These are phyloP conservation scores for Augochlorella aurata DNA, from an alignment of 2,888 invertebrate genomes.

Conservation along the genomic window DNA sequence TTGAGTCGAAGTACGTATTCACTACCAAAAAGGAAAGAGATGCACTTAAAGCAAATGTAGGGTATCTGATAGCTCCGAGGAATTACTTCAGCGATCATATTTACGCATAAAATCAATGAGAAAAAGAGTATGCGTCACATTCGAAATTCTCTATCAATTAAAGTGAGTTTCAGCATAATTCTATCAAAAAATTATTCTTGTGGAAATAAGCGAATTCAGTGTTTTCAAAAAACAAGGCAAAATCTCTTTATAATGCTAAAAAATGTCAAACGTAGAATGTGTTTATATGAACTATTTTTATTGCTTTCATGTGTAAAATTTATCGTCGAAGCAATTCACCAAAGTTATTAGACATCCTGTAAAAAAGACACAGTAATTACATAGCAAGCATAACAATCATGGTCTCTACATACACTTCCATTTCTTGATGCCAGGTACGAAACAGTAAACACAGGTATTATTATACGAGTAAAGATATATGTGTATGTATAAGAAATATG, in stretches of 20 bases:
- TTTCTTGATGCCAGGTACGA: conserved; percentile 23
- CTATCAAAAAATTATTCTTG: neutral
- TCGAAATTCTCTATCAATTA: neutral
- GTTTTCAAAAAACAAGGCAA: neutral
- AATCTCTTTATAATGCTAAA: neutral
- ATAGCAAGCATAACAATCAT: conserved; percentile 46
- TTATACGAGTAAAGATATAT: conserved; percentile 18
- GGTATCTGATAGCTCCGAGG: neutral
- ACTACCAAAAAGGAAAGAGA: conserved; percentile 41
- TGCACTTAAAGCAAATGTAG: conserved; percentile 53
- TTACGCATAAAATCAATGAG: neutral
- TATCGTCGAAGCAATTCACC: neutral
- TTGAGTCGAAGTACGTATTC: conserved; percentile 34
- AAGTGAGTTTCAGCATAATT: neutral
- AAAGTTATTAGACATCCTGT: conserved; percentile 5
- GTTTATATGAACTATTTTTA: neutral
- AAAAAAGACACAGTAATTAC: conserved; percentile 47
- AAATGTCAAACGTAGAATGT: neutral
- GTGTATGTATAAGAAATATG: conserved; percentile 29
- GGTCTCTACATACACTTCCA: conserved; percentile 12
- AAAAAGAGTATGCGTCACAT: neutral
- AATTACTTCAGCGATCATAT: neutral
- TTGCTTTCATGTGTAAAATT: neutral
- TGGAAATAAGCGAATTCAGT: neutral
- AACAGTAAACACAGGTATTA: conserved; percentile 31